phyloP scores from a whole-genome alignment of 2,888 invertebrate species.

The Coelopa pilipes region DNA sequence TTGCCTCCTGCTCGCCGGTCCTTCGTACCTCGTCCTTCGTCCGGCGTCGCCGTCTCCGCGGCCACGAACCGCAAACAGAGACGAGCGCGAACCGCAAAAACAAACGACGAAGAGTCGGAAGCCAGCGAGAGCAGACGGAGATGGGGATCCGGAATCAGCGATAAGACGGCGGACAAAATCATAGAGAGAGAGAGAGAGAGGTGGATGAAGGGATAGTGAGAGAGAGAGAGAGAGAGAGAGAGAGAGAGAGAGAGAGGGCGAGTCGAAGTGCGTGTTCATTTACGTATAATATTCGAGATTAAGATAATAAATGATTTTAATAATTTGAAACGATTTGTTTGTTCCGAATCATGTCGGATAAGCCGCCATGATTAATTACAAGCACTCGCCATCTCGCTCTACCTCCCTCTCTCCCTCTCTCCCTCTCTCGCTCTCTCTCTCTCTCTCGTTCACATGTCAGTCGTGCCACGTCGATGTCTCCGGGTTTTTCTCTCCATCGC shows the following conservation, averaged over 20 bases:
- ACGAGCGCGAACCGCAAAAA: too few relatives aligned
- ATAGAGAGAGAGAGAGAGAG: not conserved
- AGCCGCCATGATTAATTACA: constrained; percentile 47
- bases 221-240: not conserved
- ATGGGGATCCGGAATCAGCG: too few relatives aligned
- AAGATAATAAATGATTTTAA: constrained; percentile 62
- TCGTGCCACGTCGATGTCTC: not conserved
- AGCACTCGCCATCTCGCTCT: constrained; percentile 30
- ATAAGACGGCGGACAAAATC: not conserved
- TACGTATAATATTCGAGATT: constrained; percentile 40
- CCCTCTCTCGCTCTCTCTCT: not conserved
- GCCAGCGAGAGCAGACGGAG: not conserved
- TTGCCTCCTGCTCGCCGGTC: not conserved
- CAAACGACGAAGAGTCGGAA: not conserved
- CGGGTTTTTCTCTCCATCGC: not conserved
- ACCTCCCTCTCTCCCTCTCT: not conserved
- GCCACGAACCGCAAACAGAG: too few relatives aligned
- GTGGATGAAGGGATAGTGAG: not conserved
- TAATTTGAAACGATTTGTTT: constrained; percentile 64
- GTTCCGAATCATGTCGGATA: constrained; percentile 48
- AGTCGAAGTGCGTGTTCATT: constrained; percentile 24
- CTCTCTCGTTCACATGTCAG: not conserved
- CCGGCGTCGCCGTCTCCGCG: too few relatives aligned
- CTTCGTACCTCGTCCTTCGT: not conserved
- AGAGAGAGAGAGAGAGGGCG: not conserved